Evolutionary conservation across 1,140 invertebrate genomes (phyloP).

Genomic region (Steinernema khuongi): DNA sequence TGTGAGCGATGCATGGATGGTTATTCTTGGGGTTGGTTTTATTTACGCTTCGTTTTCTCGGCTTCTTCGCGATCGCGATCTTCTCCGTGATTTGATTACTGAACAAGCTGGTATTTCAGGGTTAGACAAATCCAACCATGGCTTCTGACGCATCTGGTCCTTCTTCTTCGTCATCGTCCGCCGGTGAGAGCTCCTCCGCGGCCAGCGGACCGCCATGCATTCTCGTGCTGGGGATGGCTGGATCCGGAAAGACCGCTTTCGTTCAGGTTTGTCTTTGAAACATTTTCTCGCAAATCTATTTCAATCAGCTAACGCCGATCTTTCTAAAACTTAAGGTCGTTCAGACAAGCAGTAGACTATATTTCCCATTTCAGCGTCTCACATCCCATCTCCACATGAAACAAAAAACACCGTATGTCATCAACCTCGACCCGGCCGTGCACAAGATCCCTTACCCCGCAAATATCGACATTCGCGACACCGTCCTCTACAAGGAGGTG

Average conservation of each 20-base stretch:
- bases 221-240: conserved; percentile 78
- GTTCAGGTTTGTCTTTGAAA: conserved; percentile 64
- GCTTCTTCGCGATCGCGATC: no score
- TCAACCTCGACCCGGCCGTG: conserved; percentile 98
- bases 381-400: conserved; percentile 66
- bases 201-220: neutral
- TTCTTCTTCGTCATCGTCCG: neutral
- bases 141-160: conserved; percentile 3
- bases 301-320: no score
- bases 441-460: conserved; percentile 81
- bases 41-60: no score
- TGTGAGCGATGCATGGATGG: no score
- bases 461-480: conserved; percentile 95
- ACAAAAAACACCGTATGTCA: conserved; percentile 73
- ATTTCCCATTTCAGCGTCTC: conserved; percentile 66
- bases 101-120: no score
- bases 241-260: conserved; percentile 79
- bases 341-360: no score
- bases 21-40: no score
- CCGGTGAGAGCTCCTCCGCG: neutral
- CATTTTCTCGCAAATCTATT: neutral
- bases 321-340: no score
- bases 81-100: no score
- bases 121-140: neutral
- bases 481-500: conserved; percentile 95